Percentiles rank a stretch among this genome's conserved stretches.
Conservation (phyloP, 2,797 vertebrate genomes). For the Melanotaenia parkinsoni region DNA sequence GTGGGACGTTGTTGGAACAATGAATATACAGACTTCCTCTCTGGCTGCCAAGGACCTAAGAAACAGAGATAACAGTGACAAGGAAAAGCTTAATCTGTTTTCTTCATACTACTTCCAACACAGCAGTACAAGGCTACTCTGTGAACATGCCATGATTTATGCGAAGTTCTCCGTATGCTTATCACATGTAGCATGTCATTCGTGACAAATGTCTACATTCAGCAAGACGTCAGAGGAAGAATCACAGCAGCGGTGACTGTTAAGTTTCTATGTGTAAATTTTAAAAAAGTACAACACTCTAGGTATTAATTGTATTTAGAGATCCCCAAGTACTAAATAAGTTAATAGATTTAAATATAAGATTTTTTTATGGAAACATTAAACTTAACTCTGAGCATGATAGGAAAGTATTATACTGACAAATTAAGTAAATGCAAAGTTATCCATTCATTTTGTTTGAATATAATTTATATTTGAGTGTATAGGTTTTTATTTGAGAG, state of each 20-base stretch:
- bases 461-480: too few species aligned
- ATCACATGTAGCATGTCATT: neutral
- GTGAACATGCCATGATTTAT: slow-evolving; percentile 19
- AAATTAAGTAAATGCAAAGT: too few species aligned
- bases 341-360: too few species aligned
- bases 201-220: neutral
- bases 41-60: slow-evolving; percentile 59
- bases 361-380: too few species aligned
- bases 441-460: too few species aligned
- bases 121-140: slow-evolving; percentile 1
- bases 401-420: too few species aligned
- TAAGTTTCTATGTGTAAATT: neutral
- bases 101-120: slow-evolving; percentile 11
- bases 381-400: too few species aligned
- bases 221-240: neutral
- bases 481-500: too few species aligned
- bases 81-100: slow-evolving; percentile 40
- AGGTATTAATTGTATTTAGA: too few species aligned
- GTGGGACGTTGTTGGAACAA: slow-evolving; percentile 70
- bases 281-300: too few species aligned
- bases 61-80: slow-evolving; percentile 57
- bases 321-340: too few species aligned
- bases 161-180: neutral
- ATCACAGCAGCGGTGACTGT: neutral
- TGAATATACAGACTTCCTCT: slow-evolving; percentile 63